phyloP scores from a whole-genome alignment of 1,140 invertebrate genomes.

The Theocolax elegans region DNA sequence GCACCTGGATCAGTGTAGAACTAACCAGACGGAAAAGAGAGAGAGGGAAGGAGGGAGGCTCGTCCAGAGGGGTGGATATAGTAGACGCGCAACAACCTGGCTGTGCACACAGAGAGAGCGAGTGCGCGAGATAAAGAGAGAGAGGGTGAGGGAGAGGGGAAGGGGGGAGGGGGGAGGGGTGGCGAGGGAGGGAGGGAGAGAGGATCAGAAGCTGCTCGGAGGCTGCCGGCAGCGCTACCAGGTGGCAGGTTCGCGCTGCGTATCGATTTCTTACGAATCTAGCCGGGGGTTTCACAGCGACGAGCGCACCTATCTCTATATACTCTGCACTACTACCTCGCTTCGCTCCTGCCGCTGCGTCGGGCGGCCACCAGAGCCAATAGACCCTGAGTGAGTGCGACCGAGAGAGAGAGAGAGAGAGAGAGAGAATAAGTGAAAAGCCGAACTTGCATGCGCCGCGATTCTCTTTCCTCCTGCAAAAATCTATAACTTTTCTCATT shows the following conservation, averaged over 20 bases:
- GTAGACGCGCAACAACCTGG: too few relatives aligned
- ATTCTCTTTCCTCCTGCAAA: slow-evolving; percentile 10
- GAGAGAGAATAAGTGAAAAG: background rate
- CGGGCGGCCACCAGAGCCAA: background rate
- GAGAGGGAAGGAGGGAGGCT: background rate
- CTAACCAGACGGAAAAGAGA: background rate
- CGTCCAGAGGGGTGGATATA: background rate
- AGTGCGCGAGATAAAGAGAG: too few relatives aligned
- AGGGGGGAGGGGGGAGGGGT: background rate
- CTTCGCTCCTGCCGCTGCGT: background rate
- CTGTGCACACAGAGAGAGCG: too few relatives aligned
- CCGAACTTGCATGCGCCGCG: slow-evolving; percentile 33
- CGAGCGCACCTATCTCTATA: slow-evolving; percentile 6
- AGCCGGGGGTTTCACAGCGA: slow-evolving; percentile 47
- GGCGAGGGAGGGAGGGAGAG: background rate
- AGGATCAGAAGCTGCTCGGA: slow-evolving; percentile 33
- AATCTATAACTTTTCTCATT: slow-evolving; percentile 11
- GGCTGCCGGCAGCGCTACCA: slow-evolving; percentile 51
- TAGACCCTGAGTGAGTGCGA: background rate
- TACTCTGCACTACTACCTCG: background rate
- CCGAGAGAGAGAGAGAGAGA: background rate
- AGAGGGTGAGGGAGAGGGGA: background rate
- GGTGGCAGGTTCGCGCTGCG: slow-evolving; percentile 55
- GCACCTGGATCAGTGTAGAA: background rate
- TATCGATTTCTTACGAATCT: slow-evolving; percentile 61